These are phyloP conservation scores for Rhineura floridana DNA, from an alignment of 2,113 vertebrate genomes.

Conservation along the genomic window DNA sequence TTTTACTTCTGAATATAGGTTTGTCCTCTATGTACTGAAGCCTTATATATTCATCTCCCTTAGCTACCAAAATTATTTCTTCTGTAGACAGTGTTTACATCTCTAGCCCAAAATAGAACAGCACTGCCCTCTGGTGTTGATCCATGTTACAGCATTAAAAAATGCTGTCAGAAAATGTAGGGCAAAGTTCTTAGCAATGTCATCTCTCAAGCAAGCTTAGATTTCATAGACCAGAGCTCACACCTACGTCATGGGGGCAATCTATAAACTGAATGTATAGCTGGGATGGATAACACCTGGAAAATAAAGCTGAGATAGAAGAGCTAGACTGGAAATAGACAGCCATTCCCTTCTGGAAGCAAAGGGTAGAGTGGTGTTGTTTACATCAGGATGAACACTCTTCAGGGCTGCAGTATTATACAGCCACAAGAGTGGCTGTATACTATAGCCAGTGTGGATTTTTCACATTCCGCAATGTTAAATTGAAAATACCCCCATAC, in stretches of 20 bases:
- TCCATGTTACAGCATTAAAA: not conserved
- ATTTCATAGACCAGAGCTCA: not conserved
- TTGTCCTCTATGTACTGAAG: not conserved
- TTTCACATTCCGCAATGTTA: too few relatives aligned
- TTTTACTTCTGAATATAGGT: too few relatives aligned
- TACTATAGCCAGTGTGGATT: too few relatives aligned
- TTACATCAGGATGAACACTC: not conserved
- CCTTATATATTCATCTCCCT: not conserved
- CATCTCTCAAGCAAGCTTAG: not conserved
- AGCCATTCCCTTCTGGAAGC: not conserved
- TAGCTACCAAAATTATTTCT: not conserved
- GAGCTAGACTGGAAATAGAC: not conserved
- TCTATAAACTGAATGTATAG: not conserved
- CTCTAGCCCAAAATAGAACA: not conserved
- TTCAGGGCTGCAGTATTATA: too few relatives aligned
- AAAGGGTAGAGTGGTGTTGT: not conserved
- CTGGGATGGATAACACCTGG: not conserved
- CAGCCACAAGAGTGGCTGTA: too few relatives aligned
- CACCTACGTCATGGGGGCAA: not conserved
- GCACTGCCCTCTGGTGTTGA: constrained; percentile 21
- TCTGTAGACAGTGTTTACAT: too few relatives aligned
- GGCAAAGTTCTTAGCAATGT: not conserved
- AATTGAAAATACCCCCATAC: too few relatives aligned
- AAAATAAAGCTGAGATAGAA: not conserved
- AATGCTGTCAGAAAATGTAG: not conserved